phyloP scores from a whole-genome alignment of 2,113 vertebrate genomes.

The Picathartes gymnocephalus region DNA sequence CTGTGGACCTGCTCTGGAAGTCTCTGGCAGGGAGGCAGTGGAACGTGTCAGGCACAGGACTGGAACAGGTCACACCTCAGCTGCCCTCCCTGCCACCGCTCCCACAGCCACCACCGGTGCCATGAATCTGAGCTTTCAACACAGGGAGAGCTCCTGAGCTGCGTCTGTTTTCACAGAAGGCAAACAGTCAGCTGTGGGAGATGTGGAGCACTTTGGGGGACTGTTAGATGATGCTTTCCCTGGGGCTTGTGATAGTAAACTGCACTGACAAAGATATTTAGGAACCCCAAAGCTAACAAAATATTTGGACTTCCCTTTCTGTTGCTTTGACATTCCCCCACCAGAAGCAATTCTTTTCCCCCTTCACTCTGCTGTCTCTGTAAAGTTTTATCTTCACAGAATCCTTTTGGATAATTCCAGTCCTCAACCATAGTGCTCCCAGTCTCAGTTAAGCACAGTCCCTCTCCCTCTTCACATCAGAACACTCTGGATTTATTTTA shows the following conservation, averaged over 20 bases:
- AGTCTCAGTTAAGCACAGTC: background rate
- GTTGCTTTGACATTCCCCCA: background rate
- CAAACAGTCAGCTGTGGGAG: accelerated
- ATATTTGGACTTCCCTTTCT: background rate
- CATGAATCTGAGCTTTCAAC: accelerated
- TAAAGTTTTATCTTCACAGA: background rate
- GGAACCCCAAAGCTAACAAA: background rate
- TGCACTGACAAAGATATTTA: background rate
- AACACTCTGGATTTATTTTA: background rate
- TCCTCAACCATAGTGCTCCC: background rate
- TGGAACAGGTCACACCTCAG: background rate
- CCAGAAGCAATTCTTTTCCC: background rate
- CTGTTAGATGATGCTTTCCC: background rate
- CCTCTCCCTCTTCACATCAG: background rate
- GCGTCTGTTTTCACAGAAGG: background rate
- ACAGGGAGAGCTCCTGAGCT: accelerated
- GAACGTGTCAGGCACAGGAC: background rate
- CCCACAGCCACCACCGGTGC: accelerated
- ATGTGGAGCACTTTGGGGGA: background rate
- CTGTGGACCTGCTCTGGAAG: background rate
- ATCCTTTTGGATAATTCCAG: background rate
- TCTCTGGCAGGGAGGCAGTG: background rate
- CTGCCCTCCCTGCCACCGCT: background rate
- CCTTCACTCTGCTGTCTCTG: background rate
- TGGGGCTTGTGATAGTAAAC: background rate